Percentiles rank a stretch among this genome's conserved stretches.
Conservation (phyloP, 2,113 vertebrate species). For the Phyllostomus hastatus region DNA sequence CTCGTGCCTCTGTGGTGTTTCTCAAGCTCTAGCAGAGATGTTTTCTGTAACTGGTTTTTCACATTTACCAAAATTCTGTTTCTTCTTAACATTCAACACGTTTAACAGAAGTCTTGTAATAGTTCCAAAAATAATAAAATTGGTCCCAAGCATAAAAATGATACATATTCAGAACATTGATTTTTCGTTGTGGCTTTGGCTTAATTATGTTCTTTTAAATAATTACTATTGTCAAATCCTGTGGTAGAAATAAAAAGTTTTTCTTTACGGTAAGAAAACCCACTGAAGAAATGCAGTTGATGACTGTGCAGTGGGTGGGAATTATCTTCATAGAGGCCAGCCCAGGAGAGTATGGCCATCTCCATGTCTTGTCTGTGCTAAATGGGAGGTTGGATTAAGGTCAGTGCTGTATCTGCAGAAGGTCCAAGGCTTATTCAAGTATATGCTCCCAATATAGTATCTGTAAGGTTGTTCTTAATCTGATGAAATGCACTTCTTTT, state of each 20-base stretch:
- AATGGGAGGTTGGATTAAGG: neutral
- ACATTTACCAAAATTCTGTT: constrained; percentile 85
- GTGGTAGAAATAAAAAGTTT: constrained; percentile 69
- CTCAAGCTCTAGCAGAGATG: constrained; percentile 73
- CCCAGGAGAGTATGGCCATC: neutral
- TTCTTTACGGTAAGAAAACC: constrained; percentile 75
- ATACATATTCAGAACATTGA: constrained; percentile 75
- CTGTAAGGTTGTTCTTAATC: neutral
- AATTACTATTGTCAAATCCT: constrained; percentile 80
- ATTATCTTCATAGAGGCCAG: constrained; percentile 61
- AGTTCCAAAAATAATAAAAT: constrained; percentile 86
- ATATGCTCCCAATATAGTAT: neutral
- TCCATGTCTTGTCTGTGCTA: neutral
- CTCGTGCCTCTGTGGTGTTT: constrained; percentile 49
- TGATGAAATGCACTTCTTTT: neutral
- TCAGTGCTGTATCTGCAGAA: neutral
- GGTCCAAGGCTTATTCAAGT: neutral
- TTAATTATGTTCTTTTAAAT: constrained; percentile 77
- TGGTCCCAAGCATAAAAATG: constrained; percentile 80
- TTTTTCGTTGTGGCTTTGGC: constrained; percentile 77
- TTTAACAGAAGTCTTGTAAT: constrained; percentile 84
- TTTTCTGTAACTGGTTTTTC: constrained; percentile 82
- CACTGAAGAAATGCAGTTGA: constrained; percentile 73
- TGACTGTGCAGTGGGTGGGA: constrained; percentile 57
- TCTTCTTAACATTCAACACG: constrained; percentile 84